These are phyloP conservation scores for Astreopora myriophthalma DNA, from an alignment of 64 coral and sea anemone species.

Conservation along the genomic window DNA sequence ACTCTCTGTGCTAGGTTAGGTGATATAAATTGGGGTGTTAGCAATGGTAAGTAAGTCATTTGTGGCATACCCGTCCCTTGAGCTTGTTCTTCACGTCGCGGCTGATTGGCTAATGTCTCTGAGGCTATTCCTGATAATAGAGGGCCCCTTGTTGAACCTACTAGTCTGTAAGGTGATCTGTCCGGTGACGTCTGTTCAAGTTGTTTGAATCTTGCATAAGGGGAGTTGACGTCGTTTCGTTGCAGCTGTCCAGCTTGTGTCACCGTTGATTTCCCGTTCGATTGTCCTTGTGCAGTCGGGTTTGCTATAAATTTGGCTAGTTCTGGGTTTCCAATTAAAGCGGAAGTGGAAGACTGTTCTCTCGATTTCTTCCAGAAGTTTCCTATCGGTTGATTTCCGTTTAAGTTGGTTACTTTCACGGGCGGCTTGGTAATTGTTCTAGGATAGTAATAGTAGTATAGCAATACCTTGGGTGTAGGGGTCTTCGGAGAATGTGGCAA, in stretches of 20 bases:
- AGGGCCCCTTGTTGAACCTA: not conserved
- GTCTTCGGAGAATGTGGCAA: not conserved
- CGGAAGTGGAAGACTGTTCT: not conserved
- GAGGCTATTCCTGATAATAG: not conserved
- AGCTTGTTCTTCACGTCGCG: not conserved
- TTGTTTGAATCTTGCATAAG: not conserved
- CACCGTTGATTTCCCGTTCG: not conserved
- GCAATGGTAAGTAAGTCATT: not conserved
- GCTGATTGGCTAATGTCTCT: not conserved
- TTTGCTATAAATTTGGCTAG: not conserved
- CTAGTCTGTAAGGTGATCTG: not conserved
- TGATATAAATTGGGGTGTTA: not conserved
- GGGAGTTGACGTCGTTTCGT: not conserved
- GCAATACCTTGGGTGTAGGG: constrained; percentile 11
- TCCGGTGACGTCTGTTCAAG: not conserved
- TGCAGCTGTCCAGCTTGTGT: not conserved
- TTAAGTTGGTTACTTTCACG: not conserved
- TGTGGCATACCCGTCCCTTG: not conserved
- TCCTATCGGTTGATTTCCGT: not conserved
- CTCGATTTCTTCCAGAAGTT: not conserved
- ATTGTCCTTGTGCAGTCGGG: constrained; percentile 1
- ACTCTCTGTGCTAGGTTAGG: not conserved
- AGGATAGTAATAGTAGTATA: constrained; percentile 49
- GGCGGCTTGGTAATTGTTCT: not conserved
- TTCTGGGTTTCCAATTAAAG: not conserved